Conservation (phyloP, 37 sponge, comb jelly and placozoan species). For the Aplysina aerophoba region DNA sequence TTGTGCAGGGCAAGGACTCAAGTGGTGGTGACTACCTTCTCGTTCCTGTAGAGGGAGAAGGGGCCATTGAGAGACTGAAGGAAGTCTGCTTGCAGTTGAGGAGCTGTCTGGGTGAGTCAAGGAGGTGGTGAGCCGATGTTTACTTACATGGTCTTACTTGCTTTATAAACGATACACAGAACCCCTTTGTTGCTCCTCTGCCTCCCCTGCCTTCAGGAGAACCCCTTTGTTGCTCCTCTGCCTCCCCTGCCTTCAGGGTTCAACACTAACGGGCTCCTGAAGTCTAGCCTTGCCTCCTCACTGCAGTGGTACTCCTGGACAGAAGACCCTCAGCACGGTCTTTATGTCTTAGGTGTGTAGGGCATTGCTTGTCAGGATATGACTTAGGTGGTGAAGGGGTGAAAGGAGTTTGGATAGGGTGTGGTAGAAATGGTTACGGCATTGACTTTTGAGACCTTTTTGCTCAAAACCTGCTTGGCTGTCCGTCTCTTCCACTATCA, state of each 20-base stretch:
- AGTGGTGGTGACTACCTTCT: slow-evolving; percentile 67
- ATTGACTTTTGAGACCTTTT: too few relatives aligned
- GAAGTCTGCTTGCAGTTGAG: slow-evolving; percentile 37
- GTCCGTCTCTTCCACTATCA: too few relatives aligned
- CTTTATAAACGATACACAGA: too few relatives aligned
- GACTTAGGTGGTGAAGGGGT: too few relatives aligned
- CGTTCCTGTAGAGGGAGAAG: slow-evolving; percentile 23
- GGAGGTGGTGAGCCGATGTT: neutral
- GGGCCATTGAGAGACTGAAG: slow-evolving; percentile 23
- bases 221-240: too few relatives aligned
- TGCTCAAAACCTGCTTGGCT: too few relatives aligned
- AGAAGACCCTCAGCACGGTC: slow-evolving; percentile 27
- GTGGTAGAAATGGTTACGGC: too few relatives aligned
- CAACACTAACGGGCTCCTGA: slow-evolving; percentile 70
- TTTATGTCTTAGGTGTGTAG: slow-evolving; percentile 38
- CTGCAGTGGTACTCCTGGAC: slow-evolving; percentile 48
- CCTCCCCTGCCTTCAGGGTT: slow-evolving; percentile 37
- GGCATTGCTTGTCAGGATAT: neutral
- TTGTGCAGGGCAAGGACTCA: slow-evolving; percentile 50
- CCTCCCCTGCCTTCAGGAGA: too few relatives aligned
- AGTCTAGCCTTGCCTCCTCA: slow-evolving; percentile 50
- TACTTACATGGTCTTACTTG: too few relatives aligned
- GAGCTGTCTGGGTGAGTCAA: slow-evolving; percentile 48
- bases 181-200: too few relatives aligned
- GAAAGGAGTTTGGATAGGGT: neutral